Evolutionary conservation across 2,113 vertebrate species (phyloP), one percentile per base, ranked within the genome.

Genomic region (Sorex fumeus): DNA sequence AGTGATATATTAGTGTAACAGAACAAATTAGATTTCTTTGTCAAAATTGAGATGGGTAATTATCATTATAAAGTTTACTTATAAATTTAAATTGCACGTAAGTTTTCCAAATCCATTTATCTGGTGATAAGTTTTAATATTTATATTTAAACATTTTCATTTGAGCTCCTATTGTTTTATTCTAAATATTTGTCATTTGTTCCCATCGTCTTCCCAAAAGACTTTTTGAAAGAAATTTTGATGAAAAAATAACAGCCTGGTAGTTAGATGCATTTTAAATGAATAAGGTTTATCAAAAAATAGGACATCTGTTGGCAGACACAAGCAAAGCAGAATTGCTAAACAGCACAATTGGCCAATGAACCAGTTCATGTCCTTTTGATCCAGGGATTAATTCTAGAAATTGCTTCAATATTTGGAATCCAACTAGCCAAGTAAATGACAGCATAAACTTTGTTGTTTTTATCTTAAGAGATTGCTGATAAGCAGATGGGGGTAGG

Each of bases 121-220:
- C n/a, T 45, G 70, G 11, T 2, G 32, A 11, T 57, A 76, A 4
- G 7, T 83, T 80, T 76, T 77, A 77, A 27, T 76, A 77, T 47
- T 82, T 57, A 81, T 69, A 76, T 53, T 87, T 25, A 85, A 67
- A 36, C 36, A 0, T 12, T 87, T 28, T 4, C 12, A 36, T 86
- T 90, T 88, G 77, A 75, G n/a, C 7, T 3, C 64, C 87, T 2
- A 81, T 8, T 57, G 28, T 91, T 92, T 85, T 6, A 36, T 92
- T 72, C 57, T 40, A 67, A 77, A n/a, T 6, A 36, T 23, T 60
- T 60, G 72, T n/a, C 66, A 28, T 62, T 75, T 86, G 9, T 83
- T 75, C 25, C 67, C 1, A 6, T 72, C 32, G 28, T 74, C 27
- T 50, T 87, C 16, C 11, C 79, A 66, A 64, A 80, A 70, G n/a